Evolutionary conservation across 2,888 invertebrate genomes (phyloP).

Genomic region (Junonia oenone): DNA sequence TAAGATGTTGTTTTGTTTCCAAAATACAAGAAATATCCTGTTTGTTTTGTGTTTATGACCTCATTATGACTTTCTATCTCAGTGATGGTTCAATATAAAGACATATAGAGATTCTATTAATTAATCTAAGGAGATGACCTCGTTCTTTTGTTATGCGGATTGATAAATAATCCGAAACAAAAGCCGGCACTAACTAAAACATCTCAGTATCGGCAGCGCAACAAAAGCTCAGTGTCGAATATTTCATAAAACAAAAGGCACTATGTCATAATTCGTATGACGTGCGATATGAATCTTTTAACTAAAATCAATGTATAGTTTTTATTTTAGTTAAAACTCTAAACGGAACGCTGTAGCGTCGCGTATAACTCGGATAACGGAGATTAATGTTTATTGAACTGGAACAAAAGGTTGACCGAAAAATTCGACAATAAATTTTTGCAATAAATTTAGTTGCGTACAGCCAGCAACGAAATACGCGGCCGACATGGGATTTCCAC

Average conservation of each 20-base stretch:
- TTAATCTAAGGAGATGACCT: too few species aligned
- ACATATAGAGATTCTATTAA: too few species aligned
- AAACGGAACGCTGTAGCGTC: conserved; percentile 11
- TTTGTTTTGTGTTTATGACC: too few species aligned
- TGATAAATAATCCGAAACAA: too few species aligned
- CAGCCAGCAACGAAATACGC: conserved; percentile 16
- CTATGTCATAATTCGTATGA: background rate
- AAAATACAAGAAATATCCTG: too few species aligned
- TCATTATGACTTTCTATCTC: too few species aligned
- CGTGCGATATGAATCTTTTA: background rate
- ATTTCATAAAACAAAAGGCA: background rate
- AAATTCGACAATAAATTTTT: conserved; percentile 24
- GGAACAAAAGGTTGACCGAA: conserved; percentile 28
- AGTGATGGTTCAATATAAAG: too few species aligned
- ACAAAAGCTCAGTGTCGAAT: background rate
- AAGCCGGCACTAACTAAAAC: too few species aligned
- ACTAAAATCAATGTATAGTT: background rate
- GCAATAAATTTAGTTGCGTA: conserved; percentile 24
- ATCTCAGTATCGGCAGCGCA: background rate
- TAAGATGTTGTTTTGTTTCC: too few species aligned
- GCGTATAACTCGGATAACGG: conserved; percentile 23
- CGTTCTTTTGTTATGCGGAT: too few species aligned
- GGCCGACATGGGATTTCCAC: conserved; percentile 1
- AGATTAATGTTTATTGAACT: conserved; percentile 29
- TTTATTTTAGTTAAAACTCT: conserved; percentile 13